Base-by-base conservation (phyloP, 2,888 invertebrate species). In the Eupithecia inturbata region DNA sequence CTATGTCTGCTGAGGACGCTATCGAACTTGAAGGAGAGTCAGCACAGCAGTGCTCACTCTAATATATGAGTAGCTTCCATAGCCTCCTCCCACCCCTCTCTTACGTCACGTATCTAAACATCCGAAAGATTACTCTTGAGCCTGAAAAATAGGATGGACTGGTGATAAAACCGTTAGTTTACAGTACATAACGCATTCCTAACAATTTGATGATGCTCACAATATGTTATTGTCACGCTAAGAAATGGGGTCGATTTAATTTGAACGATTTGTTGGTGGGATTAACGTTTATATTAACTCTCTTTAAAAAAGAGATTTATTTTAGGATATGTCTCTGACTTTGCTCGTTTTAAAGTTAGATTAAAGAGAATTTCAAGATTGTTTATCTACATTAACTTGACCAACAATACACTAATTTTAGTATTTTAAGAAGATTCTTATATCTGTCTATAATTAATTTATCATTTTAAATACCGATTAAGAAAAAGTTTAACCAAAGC, bases 161-260 rank as follows among this genome's bases (percentile, higher is more conserved):
- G 76, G 76, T 78, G 70, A 82, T 85, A 86, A 87, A 82, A 83
- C 72, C 75, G 73, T 77, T 80, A 82, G 80, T 84, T 85, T 85
- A 84, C 79, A 70, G 74, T 79, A 73, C 76, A 78, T 81, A 85
- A 88, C 88, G 89, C 89, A 92, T 91, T 87, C 85, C 84, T 79
- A 82, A 78, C 83, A 83, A 82, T 84, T 84, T 88, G 89, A 89
- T 89, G 86, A 88, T 81, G 79, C 78, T 79, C 82, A 86, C 88
- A 85, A 86, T 91, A 84, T 88, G 88, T 92, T 90, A 90, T 89
- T 91, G 92, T 92, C 92, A 91, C 86, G 88, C 22, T 53, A 57
- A 22, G 57, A 86, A 87, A 84, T 81, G 82, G 76, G 86, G 87
- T 91, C 90, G 88, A 89, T 90, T 84, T 88, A 86, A 89, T 91